Evolutionary conservation across 2,113 vertebrate genomes (phyloP).

Genomic region (Nasalis larvatus): DNA sequence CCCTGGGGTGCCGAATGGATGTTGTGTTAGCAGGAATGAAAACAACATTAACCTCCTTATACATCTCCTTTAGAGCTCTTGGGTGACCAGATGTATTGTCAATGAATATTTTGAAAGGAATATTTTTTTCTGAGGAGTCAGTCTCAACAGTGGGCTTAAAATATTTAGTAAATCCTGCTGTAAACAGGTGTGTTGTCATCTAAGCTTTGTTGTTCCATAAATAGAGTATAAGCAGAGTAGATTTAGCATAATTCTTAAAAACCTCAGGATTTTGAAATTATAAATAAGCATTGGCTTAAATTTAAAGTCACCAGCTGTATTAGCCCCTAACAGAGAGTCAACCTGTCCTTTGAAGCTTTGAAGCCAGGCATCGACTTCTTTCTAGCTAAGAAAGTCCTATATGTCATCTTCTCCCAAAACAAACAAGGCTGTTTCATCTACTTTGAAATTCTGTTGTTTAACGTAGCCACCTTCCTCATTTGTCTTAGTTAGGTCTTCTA

Average conservation of each 20-base stretch:
- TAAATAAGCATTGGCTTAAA: not conserved
- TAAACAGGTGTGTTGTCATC: not conserved
- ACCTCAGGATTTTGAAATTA: not conserved
- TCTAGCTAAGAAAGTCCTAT: not conserved
- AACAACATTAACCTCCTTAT: not conserved
- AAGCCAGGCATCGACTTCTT: not conserved
- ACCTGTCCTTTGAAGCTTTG: not conserved
- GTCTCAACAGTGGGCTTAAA: not conserved
- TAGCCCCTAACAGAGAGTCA: not conserved
- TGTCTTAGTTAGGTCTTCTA: not conserved
- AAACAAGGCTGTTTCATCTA: not conserved
- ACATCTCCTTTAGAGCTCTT: not conserved
- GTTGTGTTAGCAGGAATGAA: not conserved
- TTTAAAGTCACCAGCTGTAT: not conserved
- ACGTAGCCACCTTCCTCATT: not conserved
- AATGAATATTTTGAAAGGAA: not conserved
- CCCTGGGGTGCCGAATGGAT: not conserved
- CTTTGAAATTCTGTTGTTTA: not conserved
- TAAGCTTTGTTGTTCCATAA: not conserved
- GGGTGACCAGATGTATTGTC: not conserved
- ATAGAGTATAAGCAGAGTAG: not conserved
- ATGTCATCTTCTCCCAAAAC: not conserved
- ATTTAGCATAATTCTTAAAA: not conserved
- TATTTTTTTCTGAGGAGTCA: not conserved
- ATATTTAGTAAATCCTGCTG: not conserved